Conservation (phyloP, 2,888 invertebrate genomes). For the Hydrotaea cyrtoneurina region DNA sequence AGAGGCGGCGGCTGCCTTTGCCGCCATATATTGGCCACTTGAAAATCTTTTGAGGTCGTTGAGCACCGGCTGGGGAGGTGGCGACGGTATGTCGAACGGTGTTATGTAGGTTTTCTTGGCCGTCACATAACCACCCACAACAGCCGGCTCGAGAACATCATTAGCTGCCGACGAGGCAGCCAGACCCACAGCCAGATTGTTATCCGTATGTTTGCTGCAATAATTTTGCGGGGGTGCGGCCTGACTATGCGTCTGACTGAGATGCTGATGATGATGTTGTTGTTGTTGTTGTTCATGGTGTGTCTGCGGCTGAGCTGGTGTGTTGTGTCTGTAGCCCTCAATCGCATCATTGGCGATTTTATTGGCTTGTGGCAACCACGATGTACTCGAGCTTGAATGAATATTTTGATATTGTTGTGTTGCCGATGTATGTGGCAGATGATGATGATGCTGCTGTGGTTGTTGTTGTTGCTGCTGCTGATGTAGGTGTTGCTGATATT, state of each 20-base stretch:
- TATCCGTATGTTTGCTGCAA: constrained; percentile 63
- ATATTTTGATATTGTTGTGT: constrained; percentile 64
- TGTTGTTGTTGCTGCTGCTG: constrained; percentile 45
- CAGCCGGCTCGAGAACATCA: constrained; percentile 43
- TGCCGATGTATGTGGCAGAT: constrained; percentile 52
- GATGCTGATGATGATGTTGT: constrained; percentile 42
- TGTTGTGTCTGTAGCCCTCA: constrained; percentile 55
- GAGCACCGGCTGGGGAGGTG: constrained; percentile 74
- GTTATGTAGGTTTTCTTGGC: constrained; percentile 75
- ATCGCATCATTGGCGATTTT: constrained; percentile 54
- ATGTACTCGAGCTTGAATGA: background rate
- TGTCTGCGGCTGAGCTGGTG: constrained; percentile 42
- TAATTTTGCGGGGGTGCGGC: constrained; percentile 41
- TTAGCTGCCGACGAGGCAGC: constrained; percentile 38
- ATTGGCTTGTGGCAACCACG: constrained; percentile 47
- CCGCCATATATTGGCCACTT: constrained; percentile 44
- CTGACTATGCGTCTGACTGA: constrained; percentile 8
- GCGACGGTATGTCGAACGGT: constrained; percentile 77
- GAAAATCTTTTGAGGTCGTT: constrained; percentile 59
- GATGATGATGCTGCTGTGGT: constrained; percentile 33
- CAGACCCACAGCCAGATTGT: constrained; percentile 26
- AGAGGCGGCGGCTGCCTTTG: constrained; percentile 6
- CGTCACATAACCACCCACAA: constrained; percentile 56
- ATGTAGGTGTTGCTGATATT: constrained; percentile 37
- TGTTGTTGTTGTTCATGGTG: constrained; percentile 50